A percentile compares a stretch with the other conserved stretches of the same genome.
Conservation (phyloP, 2,888 invertebrate species). For the Tetranychus truncatus region DNA sequence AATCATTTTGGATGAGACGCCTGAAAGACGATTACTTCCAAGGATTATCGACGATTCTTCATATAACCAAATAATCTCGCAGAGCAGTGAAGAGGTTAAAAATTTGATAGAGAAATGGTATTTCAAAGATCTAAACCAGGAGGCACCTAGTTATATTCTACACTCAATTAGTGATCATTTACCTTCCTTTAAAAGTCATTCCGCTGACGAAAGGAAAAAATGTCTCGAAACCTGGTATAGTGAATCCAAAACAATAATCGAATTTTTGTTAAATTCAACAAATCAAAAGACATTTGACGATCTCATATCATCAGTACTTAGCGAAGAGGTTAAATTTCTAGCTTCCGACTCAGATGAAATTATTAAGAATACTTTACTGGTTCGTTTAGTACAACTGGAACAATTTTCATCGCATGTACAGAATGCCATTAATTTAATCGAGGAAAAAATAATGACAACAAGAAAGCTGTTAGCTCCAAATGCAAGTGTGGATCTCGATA, state of each 20-base stretch:
- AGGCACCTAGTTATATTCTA: conserved; percentile 56
- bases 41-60: background rate
- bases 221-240: background rate
- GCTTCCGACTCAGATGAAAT: background rate
- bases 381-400: background rate
- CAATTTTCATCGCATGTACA: background rate
- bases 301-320: conserved; percentile 3
- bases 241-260: background rate
- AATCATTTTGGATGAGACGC: background rate
- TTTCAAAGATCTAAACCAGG: conserved; percentile 48
- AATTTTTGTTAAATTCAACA: background rate
- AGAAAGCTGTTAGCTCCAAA: background rate
- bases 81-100: conserved; percentile 20
- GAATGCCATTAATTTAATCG: background rate
- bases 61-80: conserved; percentile 17
- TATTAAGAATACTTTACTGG: background rate
- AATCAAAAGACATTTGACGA: background rate
- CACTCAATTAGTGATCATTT: conserved; percentile 42
- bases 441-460: background rate
- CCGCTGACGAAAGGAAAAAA: conserved; percentile 14
- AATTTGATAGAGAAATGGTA: conserved; percentile 41
- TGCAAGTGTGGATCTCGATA: background rate
- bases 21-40: background rate
- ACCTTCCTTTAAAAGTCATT: conserved; percentile 38
- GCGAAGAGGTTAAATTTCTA: conserved; percentile 27